Evolutionary conservation across 2,797 vertebrate species (phyloP).

Genomic region (Cynodonichthys magdalenae): DNA sequence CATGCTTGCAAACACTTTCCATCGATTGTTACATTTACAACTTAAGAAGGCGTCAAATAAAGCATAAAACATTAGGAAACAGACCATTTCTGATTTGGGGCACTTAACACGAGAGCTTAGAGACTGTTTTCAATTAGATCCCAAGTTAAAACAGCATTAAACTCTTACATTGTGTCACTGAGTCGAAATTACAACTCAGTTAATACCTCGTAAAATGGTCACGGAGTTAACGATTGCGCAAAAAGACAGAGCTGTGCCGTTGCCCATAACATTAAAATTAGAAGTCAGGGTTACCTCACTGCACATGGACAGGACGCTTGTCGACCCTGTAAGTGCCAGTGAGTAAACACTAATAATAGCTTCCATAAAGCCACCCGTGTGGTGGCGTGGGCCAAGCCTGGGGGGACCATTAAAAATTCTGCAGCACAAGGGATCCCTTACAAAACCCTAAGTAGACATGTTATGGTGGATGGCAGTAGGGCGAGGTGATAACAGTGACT

Average conservation of each 20-base stretch:
- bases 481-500: constrained; percentile 60
- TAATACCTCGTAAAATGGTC: constrained; percentile 82
- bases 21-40: constrained; percentile 4
- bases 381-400: constrained; percentile 67
- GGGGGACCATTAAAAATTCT: constrained; percentile 73
- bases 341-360: constrained; percentile 83
- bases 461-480: constrained; percentile 51
- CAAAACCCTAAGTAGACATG: constrained; percentile 51
- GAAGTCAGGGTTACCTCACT: constrained; percentile 66
- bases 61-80: constrained; percentile 20
- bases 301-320: constrained; percentile 66
- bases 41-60: constrained; percentile 13
- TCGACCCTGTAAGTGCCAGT: constrained; percentile 71
- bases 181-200: constrained; percentile 81
- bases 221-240: constrained; percentile 78
- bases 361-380: constrained; percentile 77
- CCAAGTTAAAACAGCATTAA: constrained; percentile 73
- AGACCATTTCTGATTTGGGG: constrained; percentile 27
- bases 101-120: constrained; percentile 34
- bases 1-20: not conserved
- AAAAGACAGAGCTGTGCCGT: constrained; percentile 74
- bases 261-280: constrained; percentile 76
- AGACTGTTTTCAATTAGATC: constrained; percentile 78
- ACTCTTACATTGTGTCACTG: constrained; percentile 76
- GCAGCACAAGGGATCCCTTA: constrained; percentile 56